Evolutionary conservation across 2,888 invertebrate genomes (phyloP).

Genomic region (Brachynemurus nebulosus): DNA sequence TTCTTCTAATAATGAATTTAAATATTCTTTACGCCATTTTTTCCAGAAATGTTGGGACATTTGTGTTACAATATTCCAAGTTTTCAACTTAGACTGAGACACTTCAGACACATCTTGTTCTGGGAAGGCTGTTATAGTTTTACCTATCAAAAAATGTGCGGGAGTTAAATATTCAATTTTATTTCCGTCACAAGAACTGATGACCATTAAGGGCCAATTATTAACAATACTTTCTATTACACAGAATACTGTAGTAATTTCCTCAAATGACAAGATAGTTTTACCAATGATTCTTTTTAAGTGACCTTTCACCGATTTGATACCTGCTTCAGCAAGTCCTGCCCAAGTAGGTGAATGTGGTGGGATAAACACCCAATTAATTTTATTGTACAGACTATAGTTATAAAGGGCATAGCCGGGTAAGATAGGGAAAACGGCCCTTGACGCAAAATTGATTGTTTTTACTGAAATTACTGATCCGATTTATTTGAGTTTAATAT

Average conservation of each 20-base stretch:
- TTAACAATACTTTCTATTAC: conserved; percentile 20
- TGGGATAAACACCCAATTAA: conserved; percentile 21
- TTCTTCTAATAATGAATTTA: not conserved
- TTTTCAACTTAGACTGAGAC: not conserved
- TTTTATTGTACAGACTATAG: conserved; percentile 12
- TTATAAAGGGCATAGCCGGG: no score
- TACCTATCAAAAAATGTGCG: conserved; percentile 11
- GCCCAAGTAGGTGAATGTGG: conserved; percentile 21
- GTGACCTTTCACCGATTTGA: conserved; percentile 21
- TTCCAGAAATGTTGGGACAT: conserved; percentile 23
- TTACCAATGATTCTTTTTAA: conserved; percentile 17
- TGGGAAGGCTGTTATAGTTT: conserved; percentile 11
- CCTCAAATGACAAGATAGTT: conserved; percentile 16
- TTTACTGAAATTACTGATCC: no score
- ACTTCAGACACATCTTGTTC: not conserved
- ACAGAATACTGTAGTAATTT: conserved; percentile 17
- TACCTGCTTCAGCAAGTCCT: conserved; percentile 21
- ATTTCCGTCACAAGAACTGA: conserved; percentile 7
- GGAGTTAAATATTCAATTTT: conserved; percentile 6
- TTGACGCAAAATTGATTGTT: no score
- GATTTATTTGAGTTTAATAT: no score
- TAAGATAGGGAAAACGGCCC: no score
- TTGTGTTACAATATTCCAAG: conserved; percentile 16
- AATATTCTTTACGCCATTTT: conserved; percentile 15
- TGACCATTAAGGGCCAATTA: conserved; percentile 16